Base-by-base conservation (phyloP, 2,888 invertebrate genomes). In the Eucera pruinosa region DNA sequence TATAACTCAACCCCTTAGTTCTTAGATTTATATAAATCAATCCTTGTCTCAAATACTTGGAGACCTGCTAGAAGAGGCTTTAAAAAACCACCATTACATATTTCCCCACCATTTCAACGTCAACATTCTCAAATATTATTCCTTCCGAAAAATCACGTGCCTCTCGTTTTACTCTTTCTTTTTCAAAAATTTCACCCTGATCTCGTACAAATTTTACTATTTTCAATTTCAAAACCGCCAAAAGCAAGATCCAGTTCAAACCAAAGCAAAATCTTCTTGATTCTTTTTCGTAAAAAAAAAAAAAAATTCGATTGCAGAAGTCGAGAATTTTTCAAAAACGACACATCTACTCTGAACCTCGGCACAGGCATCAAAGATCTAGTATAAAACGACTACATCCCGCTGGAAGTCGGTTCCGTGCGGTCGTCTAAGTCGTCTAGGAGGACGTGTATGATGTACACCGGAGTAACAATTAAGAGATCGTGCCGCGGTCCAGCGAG, bases 401-500 rank as follows among this genome's bases (percentile, higher is more conserved):
- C 9, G 20, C 15, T 20, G 15, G 20, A 18, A n/a, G 11, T n/a
- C 9, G 15, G 6, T 20, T 43, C n/a, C 64, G 20, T 20, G 47
- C 6, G n/a, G 23, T 25, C 30, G 18, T 39, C 36, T 25, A 27
- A n/a, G 20, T n/a, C 39, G 18, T 30, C 39, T 15, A 43, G 36
- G 36, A 45, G 58, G 58, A 18, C 77, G 54, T 43, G 68, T 80
- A 80, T 64, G 81, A 76, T 54, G 69, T 72, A 60, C 57, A 61
- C 68, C 82, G 65, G 79, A 80, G 79, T 84, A 84, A 84, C 85
- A 87, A 89, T 89, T 89, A 88, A 88, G 86, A 88, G 88, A 89
- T 89, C 88, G 88, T 85, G 86, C 79, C 36, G 20, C n/a, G 73
- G 84, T 82, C 76, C 66, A 67, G 61, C 57, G 50, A 70, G 86